Conservation (phyloP, 2,888 invertebrate species). For the Panzeria rudis region DNA sequence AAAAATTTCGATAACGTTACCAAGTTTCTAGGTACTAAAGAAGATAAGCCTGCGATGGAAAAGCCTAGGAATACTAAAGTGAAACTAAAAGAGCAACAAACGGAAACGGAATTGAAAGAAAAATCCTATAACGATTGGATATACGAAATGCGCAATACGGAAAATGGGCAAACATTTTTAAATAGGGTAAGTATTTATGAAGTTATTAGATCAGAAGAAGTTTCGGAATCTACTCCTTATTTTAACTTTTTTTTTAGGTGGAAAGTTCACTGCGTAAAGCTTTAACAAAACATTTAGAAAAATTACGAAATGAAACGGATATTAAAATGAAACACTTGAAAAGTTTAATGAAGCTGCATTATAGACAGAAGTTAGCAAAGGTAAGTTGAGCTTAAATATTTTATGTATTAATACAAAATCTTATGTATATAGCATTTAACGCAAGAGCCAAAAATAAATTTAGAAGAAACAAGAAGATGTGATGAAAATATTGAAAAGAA, state of each 20-base stretch:
- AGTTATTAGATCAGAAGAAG: not conserved
- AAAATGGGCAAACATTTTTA: slow-evolving; percentile 80
- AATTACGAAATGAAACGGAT: slow-evolving; percentile 77
- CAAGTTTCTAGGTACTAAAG: slow-evolving; percentile 50
- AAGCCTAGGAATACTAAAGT: not conserved
- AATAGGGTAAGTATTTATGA: slow-evolving; percentile 77
- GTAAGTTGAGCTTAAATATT: slow-evolving; percentile 73
- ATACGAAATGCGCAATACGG: slow-evolving; percentile 79
- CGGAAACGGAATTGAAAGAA: slow-evolving; percentile 57
- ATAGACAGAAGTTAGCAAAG: slow-evolving; percentile 79
- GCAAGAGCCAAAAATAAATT: slow-evolving; percentile 66
- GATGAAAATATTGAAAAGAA: slow-evolving; percentile 78
- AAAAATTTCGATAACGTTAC: slow-evolving; percentile 76
- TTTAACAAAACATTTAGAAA: slow-evolving; percentile 78
- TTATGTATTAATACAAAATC: not conserved
- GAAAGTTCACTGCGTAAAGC: slow-evolving; percentile 80
- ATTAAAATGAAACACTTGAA: slow-evolving; percentile 79
- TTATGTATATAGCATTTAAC: slow-evolving; percentile 74
- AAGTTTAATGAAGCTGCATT: slow-evolving; percentile 78
- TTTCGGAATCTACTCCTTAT: not conserved
- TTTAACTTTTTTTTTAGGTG: slow-evolving; percentile 72
- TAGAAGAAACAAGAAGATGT: slow-evolving; percentile 73
- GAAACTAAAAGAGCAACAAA: slow-evolving; percentile 50
- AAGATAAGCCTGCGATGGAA: not conserved
- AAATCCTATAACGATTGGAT: slow-evolving; percentile 82